Base-by-base conservation (phyloP, 2,888 invertebrate genomes). In the Aproaerema taeniolella region DNA sequence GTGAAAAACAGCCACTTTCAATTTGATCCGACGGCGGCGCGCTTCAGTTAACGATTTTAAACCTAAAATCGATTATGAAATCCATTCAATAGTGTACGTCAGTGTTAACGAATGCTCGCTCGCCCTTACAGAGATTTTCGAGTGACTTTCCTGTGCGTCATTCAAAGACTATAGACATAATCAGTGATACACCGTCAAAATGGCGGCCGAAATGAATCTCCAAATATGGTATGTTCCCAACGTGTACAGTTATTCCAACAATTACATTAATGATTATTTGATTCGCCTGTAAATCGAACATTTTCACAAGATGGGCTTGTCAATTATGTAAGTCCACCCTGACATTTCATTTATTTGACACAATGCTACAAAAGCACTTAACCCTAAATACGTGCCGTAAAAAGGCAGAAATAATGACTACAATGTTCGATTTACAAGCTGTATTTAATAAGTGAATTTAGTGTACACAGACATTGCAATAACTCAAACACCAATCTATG, bases 401-500 rank as follows among this genome's bases (percentile, higher is more conserved):
- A n/a, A n/a, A n/a, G n/a, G n/a, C n/a, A n/a, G n/a, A n/a, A n/a
- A n/a, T n/a, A n/a, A n/a, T n/a, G n/a, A n/a, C n/a, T n/a, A n/a
- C n/a, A 20, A 6, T 7, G 20, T 20, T 20, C 20, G 20, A 20
- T 20, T 20, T 20, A 20, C 20, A 20, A 20, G 20, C 20, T 4
- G 7, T 20, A 20, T 20, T 20, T 20, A 7, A 20, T 6, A 20
- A 20, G 20, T 6, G 5, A 20, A 20, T 6, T 7, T 20, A 20
- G 20, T 33, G 13, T 13, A 24, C 13, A 20, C 20, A n/a, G 6
- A 24, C 13, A 55, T 63, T 50, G 59, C 67, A 66, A 64, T 56
- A 50, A 61, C 63, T 61, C 56, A 63, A 55, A 61, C 59, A 61
- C 56, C 55, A 63, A 58, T 61, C n/a, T n/a, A 64, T 64, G 17